These are phyloP conservation scores for Pitangus sulphuratus DNA, from an alignment of 2,797 vertebrate species.

Conservation along the genomic window DNA sequence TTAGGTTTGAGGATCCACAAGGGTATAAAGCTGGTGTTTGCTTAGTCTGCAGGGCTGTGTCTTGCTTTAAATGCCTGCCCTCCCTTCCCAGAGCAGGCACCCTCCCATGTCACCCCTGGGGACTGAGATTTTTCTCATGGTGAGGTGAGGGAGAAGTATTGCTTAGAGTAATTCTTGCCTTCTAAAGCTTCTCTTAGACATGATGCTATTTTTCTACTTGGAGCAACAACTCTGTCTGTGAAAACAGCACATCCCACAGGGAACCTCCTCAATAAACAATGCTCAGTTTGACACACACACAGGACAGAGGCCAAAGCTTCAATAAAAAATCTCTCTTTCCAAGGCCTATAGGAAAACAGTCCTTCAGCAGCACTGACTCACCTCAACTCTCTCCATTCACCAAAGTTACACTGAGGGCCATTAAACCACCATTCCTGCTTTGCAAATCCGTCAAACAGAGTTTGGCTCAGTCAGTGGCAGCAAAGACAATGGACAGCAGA, in stretches of 20 bases:
- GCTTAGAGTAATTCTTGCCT: not conserved
- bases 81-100: not conserved
- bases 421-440: not conserved
- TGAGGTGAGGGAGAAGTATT: not conserved
- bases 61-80: not conserved
- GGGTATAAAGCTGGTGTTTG: not conserved
- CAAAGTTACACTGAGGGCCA: not conserved
- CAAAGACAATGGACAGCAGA: not conserved
- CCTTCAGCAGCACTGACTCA: not conserved
- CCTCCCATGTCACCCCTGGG: not conserved
- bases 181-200: not conserved
- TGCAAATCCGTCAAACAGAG: not conserved
- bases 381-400: not conserved
- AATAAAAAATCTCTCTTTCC: not conserved
- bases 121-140: rapidly evolving
- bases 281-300: not conserved
- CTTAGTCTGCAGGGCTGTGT: not conserved
- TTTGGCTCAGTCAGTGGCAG: not conserved
- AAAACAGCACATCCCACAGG: rapidly evolving
- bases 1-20: not conserved
- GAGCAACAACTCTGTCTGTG: not conserved
- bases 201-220: not conserved
- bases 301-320: not conserved
- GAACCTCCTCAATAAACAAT: too few species aligned
- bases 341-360: not conserved